phyloP scores from a whole-genome alignment of 2,888 invertebrate species.

The Heliconius sara region DNA sequence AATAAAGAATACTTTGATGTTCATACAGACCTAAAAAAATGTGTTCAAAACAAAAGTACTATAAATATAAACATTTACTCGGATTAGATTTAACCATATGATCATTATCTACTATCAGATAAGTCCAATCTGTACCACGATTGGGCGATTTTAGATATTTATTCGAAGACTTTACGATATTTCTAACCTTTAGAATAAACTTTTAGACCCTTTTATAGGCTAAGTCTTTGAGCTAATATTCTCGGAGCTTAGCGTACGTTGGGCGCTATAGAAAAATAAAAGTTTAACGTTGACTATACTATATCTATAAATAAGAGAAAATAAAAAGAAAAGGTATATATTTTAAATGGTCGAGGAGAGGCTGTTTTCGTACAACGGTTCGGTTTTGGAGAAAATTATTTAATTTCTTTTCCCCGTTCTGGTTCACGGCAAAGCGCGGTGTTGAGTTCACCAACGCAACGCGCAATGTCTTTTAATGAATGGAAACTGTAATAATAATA shows the following conservation, averaged over 20 bases:
- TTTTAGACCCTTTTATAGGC: conserved; percentile 9
- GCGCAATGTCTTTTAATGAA: too few species aligned
- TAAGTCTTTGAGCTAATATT: conserved; percentile 4
- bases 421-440: too few species aligned
- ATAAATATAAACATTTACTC: too few species aligned
- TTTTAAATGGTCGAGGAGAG: too few species aligned
- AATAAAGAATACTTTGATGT: too few species aligned
- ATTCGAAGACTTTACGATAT: background rate
- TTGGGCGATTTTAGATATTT: background rate
- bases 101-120: background rate
- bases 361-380: too few species aligned
- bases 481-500: too few species aligned
- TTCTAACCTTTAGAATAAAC: conserved; percentile 7
- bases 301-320: background rate
- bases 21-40: too few species aligned
- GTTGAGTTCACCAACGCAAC: too few species aligned
- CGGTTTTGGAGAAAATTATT: too few species aligned
- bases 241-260: conserved; percentile 37
- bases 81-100: background rate
- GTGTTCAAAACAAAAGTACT: background rate
- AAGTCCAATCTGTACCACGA: background rate
- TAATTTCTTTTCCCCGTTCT: too few species aligned
- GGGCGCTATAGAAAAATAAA: conserved; percentile 45
- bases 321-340: background rate
- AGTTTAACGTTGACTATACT: background rate